phyloP scores from a whole-genome alignment of 23 tunicate genomes.

The Halocynthia aurantium region DNA sequence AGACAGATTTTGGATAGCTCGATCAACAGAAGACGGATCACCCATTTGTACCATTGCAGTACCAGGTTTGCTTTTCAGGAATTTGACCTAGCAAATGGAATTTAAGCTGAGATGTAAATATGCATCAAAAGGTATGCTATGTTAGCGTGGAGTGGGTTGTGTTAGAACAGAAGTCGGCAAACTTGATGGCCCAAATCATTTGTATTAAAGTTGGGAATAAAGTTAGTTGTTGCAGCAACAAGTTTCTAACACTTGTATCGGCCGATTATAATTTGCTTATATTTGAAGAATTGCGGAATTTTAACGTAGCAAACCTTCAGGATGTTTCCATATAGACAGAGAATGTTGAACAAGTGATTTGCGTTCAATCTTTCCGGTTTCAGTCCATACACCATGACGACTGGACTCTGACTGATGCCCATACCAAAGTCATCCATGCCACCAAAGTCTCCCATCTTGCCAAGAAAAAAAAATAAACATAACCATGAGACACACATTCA shows the following conservation, averaged over 20 bases:
- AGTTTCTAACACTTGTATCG: no score
- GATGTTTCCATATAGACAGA: constrained; percentile 96
- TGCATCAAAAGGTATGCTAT: no score
- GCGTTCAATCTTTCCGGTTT: constrained; percentile 86
- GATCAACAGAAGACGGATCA: constrained; percentile 74
- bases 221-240: no score
- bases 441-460: not conserved
- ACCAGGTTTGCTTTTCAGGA: constrained; percentile 82
- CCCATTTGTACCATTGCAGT: constrained; percentile 99
- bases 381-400: constrained; percentile 90
- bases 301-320: constrained; percentile 34
- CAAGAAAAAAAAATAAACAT: not conserved
- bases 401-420: constrained; percentile 52
- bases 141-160: no score
- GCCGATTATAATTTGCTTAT: no score
- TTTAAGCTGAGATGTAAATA: no score
- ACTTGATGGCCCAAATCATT: no score
- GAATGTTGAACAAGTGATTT: constrained; percentile 73
- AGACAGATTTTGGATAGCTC: constrained; percentile 61
- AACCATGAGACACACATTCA: not conserved
- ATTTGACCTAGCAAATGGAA: constrained; percentile 71
- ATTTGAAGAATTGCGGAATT: no score
- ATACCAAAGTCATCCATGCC: constrained; percentile 33
- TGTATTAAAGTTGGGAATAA: no score
- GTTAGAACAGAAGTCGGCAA: no score